phyloP scores from a whole-genome alignment of 37 sponge, comb jelly and placozoan genomes.

The Ianthella basta region DNA sequence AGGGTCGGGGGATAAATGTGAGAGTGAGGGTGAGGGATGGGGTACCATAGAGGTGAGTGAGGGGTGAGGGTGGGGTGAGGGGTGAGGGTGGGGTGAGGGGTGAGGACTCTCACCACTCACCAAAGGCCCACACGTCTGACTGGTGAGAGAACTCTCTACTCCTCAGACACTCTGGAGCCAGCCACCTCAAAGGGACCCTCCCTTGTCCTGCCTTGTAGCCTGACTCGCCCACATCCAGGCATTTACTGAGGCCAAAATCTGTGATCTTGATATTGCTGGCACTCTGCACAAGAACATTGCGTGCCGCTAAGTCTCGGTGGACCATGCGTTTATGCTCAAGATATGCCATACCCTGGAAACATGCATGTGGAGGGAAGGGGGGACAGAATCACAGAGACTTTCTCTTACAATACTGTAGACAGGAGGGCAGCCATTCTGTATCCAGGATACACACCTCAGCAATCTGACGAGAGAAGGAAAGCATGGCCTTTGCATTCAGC shows the following conservation, averaged over 20 bases:
- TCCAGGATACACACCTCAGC: constrained; percentile 39
- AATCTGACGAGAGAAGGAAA: constrained; percentile 78
- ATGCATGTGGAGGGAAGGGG: no score
- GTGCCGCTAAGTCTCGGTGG: constrained; percentile 89
- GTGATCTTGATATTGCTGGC: constrained; percentile 84
- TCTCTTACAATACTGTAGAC: no score
- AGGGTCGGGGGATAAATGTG: not conserved
- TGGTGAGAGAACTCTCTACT: constrained; percentile 78
- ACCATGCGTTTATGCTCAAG: constrained; percentile 86
- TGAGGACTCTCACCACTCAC: constrained; percentile 14
- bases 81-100: not conserved
- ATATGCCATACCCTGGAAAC: constrained; percentile 84
- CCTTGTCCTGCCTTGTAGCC: constrained; percentile 72
- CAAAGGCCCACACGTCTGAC: constrained; percentile 92
- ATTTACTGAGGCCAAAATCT: constrained; percentile 91
- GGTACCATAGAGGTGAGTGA: not conserved
- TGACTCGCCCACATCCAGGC: constrained; percentile 77
- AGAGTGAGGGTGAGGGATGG: not conserved
- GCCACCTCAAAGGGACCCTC: constrained; percentile 91
- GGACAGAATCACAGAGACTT: not conserved
- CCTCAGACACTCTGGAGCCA: constrained; percentile 81
- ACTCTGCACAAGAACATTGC: constrained; percentile 91
- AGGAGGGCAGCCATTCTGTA: no score
- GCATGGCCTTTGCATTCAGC: constrained; percentile 68
- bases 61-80: not conserved